Evolutionary conservation across 2,888 invertebrate genomes (phyloP).

Genomic region (Cremastinae sp.): DNA sequence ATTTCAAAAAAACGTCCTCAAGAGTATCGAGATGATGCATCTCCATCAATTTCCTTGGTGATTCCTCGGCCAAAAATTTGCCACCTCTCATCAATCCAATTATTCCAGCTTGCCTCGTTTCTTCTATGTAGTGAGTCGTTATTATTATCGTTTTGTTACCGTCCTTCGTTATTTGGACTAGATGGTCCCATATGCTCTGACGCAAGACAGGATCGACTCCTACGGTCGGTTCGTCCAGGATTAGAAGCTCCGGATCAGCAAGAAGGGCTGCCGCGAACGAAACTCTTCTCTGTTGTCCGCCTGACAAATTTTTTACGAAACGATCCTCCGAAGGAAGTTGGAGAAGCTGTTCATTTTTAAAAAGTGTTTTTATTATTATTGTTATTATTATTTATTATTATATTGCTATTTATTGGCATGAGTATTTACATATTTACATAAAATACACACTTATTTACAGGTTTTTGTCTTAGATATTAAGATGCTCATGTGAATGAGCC

Average conservation of each 20-base stretch:
- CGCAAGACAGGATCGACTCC: slow-evolving; percentile 94
- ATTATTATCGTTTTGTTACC: slow-evolving; percentile 91
- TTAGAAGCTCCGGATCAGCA: slow-evolving; percentile 93
- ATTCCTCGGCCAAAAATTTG: slow-evolving; percentile 91
- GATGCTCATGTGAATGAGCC: too few relatives aligned
- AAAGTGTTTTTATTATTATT: too few relatives aligned
- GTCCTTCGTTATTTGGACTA: slow-evolving; percentile 88
- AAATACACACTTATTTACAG: too few relatives aligned
- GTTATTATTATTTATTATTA: too few relatives aligned
- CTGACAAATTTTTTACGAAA: slow-evolving; percentile 90
- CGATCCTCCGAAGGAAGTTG: slow-evolving; percentile 82
- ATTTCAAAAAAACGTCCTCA: slow-evolving; percentile 91
- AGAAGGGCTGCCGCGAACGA: slow-evolving; percentile 93
- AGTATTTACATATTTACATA: too few relatives aligned
- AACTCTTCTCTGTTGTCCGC: slow-evolving; percentile 94
- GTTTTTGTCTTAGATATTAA: too few relatives aligned
- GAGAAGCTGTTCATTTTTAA: slow-evolving; percentile 81
- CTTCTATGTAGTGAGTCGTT: slow-evolving; percentile 94
- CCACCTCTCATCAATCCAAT: slow-evolving; percentile 93
- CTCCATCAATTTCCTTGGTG: slow-evolving; percentile 86
- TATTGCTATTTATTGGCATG: too few relatives aligned
- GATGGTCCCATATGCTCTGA: slow-evolving; percentile 92
- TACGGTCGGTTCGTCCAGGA: slow-evolving; percentile 96
- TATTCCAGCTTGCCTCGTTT: slow-evolving; percentile 90
- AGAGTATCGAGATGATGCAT: slow-evolving; percentile 88